phyloP scores from a whole-genome alignment of 2,888 invertebrate genomes.

The Sphecodes monilicornis region DNA sequence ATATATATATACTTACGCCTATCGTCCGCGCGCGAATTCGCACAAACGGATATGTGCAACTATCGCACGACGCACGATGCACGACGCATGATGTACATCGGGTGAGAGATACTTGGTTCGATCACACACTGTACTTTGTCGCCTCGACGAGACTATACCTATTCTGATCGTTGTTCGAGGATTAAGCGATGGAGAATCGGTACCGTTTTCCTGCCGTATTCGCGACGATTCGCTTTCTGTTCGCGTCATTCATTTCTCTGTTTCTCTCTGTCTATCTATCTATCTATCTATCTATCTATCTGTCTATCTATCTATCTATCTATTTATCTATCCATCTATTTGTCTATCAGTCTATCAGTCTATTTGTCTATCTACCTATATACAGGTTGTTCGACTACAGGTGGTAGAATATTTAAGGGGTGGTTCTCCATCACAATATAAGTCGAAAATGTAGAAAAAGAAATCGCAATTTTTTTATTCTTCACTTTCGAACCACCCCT shows the following conservation, averaged over 20 bases:
- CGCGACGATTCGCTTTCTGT: neutral
- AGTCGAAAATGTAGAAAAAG: too few species aligned
- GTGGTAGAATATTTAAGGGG: too few species aligned
- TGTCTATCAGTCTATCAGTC: neutral
- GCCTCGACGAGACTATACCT: slow-evolving; percentile 25
- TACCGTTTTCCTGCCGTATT: neutral
- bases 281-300: neutral
- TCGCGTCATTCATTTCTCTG: slow-evolving; percentile 1
- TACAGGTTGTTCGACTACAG: too few species aligned
- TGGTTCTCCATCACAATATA: too few species aligned
- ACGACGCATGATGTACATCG: slow-evolving; percentile 26
- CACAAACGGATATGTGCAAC: neutral
- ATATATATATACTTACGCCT: too few species aligned
- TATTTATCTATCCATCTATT: neutral
- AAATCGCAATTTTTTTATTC: too few species aligned
- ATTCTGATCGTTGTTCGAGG: neutral
- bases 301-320: neutral
- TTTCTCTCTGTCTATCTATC: neutral
- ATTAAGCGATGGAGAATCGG: neutral
- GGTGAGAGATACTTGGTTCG: slow-evolving; percentile 20
- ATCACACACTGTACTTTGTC: slow-evolving; percentile 42
- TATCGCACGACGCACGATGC: slow-evolving; percentile 17
- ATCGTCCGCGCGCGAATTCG: neutral
- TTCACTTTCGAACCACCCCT: too few species aligned
- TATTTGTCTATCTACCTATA: neutral